Evolutionary conservation across 2,113 vertebrate genomes (phyloP).

Genomic region (Ptilorrhoa leucosticta): DNA sequence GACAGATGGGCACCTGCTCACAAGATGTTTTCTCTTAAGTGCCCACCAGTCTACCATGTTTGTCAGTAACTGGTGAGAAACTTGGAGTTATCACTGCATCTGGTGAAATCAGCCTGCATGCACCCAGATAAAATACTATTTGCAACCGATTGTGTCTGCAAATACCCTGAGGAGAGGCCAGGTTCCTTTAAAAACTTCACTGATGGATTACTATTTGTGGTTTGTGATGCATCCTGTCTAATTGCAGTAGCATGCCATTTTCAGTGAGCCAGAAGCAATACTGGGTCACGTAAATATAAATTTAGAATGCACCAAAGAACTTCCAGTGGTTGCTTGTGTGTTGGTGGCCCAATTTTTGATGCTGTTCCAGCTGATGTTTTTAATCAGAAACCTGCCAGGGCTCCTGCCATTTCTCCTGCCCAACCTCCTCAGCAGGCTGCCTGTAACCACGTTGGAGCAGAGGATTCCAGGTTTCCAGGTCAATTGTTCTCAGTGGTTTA

Average conservation of each 20-base stretch:
- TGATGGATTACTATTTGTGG: neutral
- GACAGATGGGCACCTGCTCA: neutral
- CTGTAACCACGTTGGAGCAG: neutral
- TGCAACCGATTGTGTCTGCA: neutral
- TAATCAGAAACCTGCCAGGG: neutral
- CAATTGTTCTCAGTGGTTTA: neutral
- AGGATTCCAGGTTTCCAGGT: constrained; percentile 6
- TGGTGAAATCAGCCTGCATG: neutral
- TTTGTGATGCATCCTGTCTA: neutral
- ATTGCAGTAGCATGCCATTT: neutral
- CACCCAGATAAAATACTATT: neutral
- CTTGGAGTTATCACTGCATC: neutral
- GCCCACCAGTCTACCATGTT: neutral
- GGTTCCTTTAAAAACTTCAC: neutral
- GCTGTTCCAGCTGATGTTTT: neutral
- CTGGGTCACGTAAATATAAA: neutral
- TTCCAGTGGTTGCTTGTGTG: neutral
- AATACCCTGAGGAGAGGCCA: neutral
- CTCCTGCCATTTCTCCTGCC: neutral
- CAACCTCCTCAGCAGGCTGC: neutral
- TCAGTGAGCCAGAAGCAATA: neutral
- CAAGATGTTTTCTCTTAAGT: neutral
- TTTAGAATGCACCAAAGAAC: neutral
- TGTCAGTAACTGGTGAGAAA: neutral
- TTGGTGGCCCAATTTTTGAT: neutral